phyloP scores from a whole-genome alignment of 2,113 vertebrate species.

The Diglossa brunneiventris region DNA sequence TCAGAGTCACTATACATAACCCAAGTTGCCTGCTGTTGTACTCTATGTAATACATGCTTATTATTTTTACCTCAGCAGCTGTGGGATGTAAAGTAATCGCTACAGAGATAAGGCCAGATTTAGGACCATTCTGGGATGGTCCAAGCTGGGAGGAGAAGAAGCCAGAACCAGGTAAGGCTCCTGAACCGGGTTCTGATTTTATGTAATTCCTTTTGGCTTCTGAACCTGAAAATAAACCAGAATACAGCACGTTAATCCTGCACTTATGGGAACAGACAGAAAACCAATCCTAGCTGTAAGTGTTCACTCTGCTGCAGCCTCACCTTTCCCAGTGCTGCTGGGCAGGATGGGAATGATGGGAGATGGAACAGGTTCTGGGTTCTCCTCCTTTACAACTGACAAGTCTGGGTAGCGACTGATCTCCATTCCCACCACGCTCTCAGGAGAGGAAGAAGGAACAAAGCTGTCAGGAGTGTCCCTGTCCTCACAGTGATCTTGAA shows the following conservation, averaged over 20 bases:
- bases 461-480: constrained; percentile 86
- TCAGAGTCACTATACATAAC: not conserved
- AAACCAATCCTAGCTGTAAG: not conserved
- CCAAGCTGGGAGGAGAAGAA: constrained; percentile 81
- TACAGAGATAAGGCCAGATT: constrained; percentile 90
- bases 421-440: constrained; percentile 88
- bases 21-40: not conserved
- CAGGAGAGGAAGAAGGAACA: constrained; percentile 93
- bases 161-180: constrained; percentile 53
- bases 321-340: constrained; percentile 86
- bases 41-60: not conserved
- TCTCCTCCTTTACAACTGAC: constrained; percentile 89
- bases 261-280: not conserved
- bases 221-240: constrained; percentile 69
- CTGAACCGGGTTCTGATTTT: constrained; percentile 81
- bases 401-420: constrained; percentile 91
- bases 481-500: constrained; percentile 83
- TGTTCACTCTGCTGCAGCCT: not conserved
- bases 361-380: constrained; percentile 86
- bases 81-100: constrained; percentile 90
- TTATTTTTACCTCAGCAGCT: constrained; percentile 86
- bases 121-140: constrained; percentile 81
- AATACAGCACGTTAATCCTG: not conserved
- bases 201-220: constrained; percentile 86
- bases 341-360: constrained; percentile 91